Conservation (phyloP, 92 coral and sea anemone genomes). For the Umimayanthus kanabou region DNA sequence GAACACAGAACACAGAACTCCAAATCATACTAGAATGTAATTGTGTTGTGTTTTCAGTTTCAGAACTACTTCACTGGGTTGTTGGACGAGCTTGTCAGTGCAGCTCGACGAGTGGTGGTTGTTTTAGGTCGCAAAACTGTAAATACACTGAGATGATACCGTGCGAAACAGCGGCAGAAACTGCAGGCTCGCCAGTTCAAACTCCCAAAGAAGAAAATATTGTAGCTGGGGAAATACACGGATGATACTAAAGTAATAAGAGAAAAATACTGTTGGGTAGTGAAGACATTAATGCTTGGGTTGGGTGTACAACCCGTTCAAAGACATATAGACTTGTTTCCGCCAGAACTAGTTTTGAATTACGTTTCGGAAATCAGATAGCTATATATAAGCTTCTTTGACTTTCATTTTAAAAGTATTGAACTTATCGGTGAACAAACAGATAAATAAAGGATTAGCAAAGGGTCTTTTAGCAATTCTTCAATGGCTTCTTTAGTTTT, state of each 20-base stretch:
- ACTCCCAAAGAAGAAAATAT: conserved; percentile 6
- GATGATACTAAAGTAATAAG: background rate
- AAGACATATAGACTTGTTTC: background rate
- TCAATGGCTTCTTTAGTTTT: too few relatives aligned
- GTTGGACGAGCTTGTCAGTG: conserved; percentile 71
- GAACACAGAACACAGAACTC: too few relatives aligned
- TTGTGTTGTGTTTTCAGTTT: conserved; percentile 26
- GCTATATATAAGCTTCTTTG: too few relatives aligned
- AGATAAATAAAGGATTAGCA: too few relatives aligned
- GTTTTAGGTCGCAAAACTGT: conserved; percentile 59
- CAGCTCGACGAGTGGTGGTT: conserved; percentile 46
- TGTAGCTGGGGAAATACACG: conserved; percentile 21
- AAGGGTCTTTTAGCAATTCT: too few relatives aligned
- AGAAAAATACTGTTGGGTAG: background rate
- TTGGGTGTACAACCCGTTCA: background rate
- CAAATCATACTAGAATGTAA: too few relatives aligned
- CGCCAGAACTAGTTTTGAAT: background rate
- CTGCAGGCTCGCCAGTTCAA: conserved; percentile 7
- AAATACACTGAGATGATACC: conserved; percentile 85
- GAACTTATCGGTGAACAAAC: too few relatives aligned
- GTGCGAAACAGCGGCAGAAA: conserved; percentile 68
- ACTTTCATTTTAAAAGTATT: too few relatives aligned
- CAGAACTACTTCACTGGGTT: conserved; percentile 67
- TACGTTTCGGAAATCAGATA: too few relatives aligned
- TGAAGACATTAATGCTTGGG: background rate